Evolutionary conservation across 2,113 vertebrate genomes (phyloP).

Genomic region (Elephantulus edwardii): DNA sequence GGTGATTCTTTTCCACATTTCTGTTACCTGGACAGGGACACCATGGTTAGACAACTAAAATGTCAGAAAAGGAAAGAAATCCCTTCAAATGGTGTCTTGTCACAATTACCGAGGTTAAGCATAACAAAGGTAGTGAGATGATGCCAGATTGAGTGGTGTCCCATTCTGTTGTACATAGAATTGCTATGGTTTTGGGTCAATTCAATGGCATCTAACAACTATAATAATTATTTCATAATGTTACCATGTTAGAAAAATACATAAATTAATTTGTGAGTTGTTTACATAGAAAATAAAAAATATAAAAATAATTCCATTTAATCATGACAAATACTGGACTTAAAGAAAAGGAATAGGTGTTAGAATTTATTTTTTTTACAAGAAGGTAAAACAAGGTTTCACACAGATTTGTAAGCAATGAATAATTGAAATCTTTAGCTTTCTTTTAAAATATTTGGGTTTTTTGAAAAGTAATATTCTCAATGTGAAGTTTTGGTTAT

Average conservation of each 20-base stretch:
- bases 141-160: no score
- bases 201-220: neutral
- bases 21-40: no score
- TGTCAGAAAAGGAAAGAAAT: no score
- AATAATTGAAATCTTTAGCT: neutral
- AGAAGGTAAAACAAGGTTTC: constrained; percentile 18
- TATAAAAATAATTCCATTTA: neutral
- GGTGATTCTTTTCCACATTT: no score
- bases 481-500: neutral
- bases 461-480: constrained; percentile 45
- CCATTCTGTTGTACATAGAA: no score
- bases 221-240: constrained; percentile 19
- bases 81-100: no score
- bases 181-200: no score
- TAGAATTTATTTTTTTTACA: neutral
- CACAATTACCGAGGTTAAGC: no score
- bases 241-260: neutral
- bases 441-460: constrained; percentile 46
- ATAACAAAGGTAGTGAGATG: no score
- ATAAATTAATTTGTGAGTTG: neutral
- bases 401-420: constrained; percentile 38
- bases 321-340: neutral
- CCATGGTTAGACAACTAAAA: no score
- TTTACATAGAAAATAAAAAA: neutral
- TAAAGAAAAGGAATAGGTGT: neutral